Base-by-base conservation (phyloP, 1,140 invertebrate genomes). In the Vanessa tameamea region DNA sequence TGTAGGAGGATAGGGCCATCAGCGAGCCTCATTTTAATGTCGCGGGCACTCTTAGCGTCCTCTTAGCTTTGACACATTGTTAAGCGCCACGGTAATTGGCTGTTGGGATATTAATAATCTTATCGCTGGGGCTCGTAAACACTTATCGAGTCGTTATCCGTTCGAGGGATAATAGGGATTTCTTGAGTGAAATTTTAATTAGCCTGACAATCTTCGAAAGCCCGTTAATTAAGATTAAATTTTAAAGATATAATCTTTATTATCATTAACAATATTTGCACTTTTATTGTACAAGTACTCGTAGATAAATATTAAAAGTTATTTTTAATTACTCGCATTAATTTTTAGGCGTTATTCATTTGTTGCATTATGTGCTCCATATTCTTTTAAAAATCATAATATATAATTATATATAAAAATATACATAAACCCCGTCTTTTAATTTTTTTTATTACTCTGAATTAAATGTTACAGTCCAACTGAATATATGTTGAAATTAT, bases 1-100 rank as follows among this genome's bases (percentile, higher is more conserved):
- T 80, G 85, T 81, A 84, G 80, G 73, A 82, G 78, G 86, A 87
- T 87, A 84, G 85, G 82, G 78, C 80, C 84, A 83, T 81, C 78
- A 57, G 20, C 53, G 79, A 77, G 80, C 76, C 79, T 81, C 84
- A 82, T 86, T 87, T 87, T 77, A 83, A 86, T 84, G 78, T 81
- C 79, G 79, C 73, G 72, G 79, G 74, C 76, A 70, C 82, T 81
- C 82, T 81, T 80, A 77, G 70, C 23, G 16, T 53, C 55, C 61
- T 59, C 74, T 78, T 67, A 73, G 66, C 71, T 71, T 69, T 72
- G 64, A 78, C 72, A 75, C 73, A 75, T 73, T 75, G 66, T 71
- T 73, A 76, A 66, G 71, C 66, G 68, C 64, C 51, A 47, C 67
- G 64, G 55, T 71, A 75, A 75, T 70, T 64, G 68, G 69, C 68